Base-by-base conservation (phyloP, 2,797 vertebrate species). In the Chloroceryle inda region DNA sequence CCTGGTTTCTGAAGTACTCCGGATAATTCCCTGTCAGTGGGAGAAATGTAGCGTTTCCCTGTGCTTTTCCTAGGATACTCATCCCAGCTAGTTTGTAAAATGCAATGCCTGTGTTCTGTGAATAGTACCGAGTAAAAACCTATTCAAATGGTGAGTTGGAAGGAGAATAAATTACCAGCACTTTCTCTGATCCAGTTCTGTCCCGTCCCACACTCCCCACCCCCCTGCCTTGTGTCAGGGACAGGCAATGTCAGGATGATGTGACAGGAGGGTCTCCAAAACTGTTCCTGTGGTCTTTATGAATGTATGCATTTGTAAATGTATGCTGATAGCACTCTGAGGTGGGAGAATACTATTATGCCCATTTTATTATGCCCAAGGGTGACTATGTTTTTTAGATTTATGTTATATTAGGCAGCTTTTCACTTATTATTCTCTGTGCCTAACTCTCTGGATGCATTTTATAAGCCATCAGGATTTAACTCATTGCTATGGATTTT, bases 361-460 rank as follows among this genome's bases (percentile, higher is more conserved):
- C 88, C 93, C 83, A 49, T 96, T 93, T 96, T 96, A 96, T 85
- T 92, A 92, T 84, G 92, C 95, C 88, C 94, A 88, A 90, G 96
- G 88, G 93, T 96, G 71, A 90, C 85, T 88, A 90, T 11, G 29
- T 67, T 81, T 93, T 95, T 96, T 79, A 96, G 90, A 96, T 97
- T 97, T 97, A 97, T 90, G 90, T 92, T 88, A 67, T 91, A 95
- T 96, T 95, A 93, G 94, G 88, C 89, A 93, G 94, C 50, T 96
- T 96, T 97, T 97, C 88, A 95, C 93, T 97, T 96, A 94, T 90
- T 96, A 93, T 96, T 95, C 96, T 79, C 83, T 49, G 59, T 92
- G 86, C 77, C 58, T 95, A 92, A 92, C 80, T 95, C 93, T 96
- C 83, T 86, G 77, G 85, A 93, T 91, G 88, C 88, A 82, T 96